These are phyloP conservation scores for Pilophorus perplexus DNA, from an alignment of 2,888 invertebrate species.

Conservation along the genomic window DNA sequence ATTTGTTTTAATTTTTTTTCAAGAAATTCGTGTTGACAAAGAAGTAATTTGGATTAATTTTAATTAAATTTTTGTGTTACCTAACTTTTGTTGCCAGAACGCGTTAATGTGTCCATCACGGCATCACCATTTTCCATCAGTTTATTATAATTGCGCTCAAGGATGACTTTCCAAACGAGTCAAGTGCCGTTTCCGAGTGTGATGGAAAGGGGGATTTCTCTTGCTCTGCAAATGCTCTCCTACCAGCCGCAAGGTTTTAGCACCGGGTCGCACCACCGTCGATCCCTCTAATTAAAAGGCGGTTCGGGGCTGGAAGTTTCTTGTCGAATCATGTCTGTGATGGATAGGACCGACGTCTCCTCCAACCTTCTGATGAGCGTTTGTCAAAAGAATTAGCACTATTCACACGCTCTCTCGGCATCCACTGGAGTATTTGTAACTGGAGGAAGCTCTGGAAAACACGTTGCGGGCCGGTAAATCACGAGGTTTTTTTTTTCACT, in stretches of 20 bases:
- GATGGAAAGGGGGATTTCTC: no score
- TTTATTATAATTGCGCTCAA: no score
- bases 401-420: conserved; percentile 34
- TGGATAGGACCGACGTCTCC: conserved; percentile 20
- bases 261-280: background rate
- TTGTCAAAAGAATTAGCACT: conserved; percentile 39
- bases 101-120: no score
- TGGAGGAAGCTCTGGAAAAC: background rate
- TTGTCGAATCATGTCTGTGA: conserved; percentile 36
- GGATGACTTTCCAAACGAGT: no score
- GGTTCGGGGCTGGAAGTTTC: conserved; percentile 10
- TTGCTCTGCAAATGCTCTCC: no score
- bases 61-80: no score
- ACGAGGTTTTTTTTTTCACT: background rate
- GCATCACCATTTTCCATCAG: no score
- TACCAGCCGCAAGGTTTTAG: background rate
- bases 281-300: conserved; percentile 29
- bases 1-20: no score
- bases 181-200: no score
- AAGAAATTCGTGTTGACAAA: no score
- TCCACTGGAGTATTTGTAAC: conserved; percentile 4
- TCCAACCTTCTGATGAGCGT: conserved; percentile 28
- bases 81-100: no score
- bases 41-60: no score
- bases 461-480: conserved; percentile 16